Conservation (phyloP, 2,113 vertebrate genomes). For the Machaerirhynchus nigripectus region DNA sequence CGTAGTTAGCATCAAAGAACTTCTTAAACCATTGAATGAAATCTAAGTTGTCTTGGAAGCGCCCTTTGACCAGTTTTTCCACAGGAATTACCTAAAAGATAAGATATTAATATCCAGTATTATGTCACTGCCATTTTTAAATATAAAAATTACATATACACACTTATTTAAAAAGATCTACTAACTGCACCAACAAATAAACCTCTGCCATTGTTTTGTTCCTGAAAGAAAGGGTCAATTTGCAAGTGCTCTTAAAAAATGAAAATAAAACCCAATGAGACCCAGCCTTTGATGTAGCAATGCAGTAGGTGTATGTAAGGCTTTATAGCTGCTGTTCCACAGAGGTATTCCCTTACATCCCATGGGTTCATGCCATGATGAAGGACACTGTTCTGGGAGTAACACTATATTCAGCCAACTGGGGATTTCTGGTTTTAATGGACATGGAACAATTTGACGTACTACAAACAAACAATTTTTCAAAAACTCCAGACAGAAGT, state of each 20-base stretch:
- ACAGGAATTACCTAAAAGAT: slow-evolving; percentile 92
- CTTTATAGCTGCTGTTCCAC: neutral
- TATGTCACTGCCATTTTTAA: neutral
- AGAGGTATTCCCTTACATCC: neutral
- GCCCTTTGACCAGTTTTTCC: slow-evolving; percentile 97
- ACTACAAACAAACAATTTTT: neutral
- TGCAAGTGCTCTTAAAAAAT: neutral
- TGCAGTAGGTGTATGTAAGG: neutral
- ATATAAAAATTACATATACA: neutral
- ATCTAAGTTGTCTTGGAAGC: slow-evolving; percentile 99
- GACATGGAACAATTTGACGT: neutral
- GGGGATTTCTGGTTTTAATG: neutral
- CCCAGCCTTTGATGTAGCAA: neutral
- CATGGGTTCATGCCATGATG: neutral
- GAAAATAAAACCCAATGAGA: neutral
- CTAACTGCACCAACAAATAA: neutral
- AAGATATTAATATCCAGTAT: neutral
- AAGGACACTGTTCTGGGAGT: neutral
- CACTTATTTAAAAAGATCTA: neutral
- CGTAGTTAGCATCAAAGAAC: slow-evolving; percentile 98
- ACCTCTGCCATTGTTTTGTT: neutral
- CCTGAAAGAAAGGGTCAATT: neutral
- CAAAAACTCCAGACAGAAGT: neutral
- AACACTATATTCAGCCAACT: neutral
- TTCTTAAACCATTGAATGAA: slow-evolving; percentile 99